Evolutionary conservation across 2,888 invertebrate genomes (phyloP), one percentile per base, ranked within the genome.

Genomic region (Brassicogethes aeneus): DNA sequence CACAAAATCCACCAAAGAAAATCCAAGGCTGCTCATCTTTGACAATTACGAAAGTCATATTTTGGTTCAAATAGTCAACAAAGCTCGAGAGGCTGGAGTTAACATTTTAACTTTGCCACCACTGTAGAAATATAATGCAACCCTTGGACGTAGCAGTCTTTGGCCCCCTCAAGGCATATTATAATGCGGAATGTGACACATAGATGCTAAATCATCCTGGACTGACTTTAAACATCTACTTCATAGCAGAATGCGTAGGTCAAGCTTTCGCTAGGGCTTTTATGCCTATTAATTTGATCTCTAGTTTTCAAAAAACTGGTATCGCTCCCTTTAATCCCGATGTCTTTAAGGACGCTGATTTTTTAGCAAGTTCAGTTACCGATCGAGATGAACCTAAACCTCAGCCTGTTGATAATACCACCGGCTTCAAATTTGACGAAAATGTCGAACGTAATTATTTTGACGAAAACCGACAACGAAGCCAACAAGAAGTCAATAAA

Each of bases 111-210:
- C 65, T 5, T 54, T 66, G 30, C 65, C 61, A 8, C 65, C 66
- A 69, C 48, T 59, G 60, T 39, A 55, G 62, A 3, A 63, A 60
- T 36, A 66, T 64, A 46, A 33, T 69, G 37, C 69, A 70, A 52
- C 68, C 67, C 8, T 48, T 69, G 12, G 64, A 69, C 48, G 56
- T 63, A 3, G 55, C 60, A 14, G 53, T 67, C 2, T 63, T 57
- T 50, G 62, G 60, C 2, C 65, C 65, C 13, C 61, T 70, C 17
- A 67, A 69, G 37, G 50, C 50, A 15, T 50, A 42, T 44, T 57
- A 58, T 41, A 53, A 55, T 41, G 48, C 53, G 17, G 57, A 59
- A 12, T 47, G 56, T 16, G 59, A 64, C 45, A 50, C 53, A 10
- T 65, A 62, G 61, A 43, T 65, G 48, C 43, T 65, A 45, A 43